Conservation (phyloP, 2,888 invertebrate genomes). For the Cephus pulcher region DNA sequence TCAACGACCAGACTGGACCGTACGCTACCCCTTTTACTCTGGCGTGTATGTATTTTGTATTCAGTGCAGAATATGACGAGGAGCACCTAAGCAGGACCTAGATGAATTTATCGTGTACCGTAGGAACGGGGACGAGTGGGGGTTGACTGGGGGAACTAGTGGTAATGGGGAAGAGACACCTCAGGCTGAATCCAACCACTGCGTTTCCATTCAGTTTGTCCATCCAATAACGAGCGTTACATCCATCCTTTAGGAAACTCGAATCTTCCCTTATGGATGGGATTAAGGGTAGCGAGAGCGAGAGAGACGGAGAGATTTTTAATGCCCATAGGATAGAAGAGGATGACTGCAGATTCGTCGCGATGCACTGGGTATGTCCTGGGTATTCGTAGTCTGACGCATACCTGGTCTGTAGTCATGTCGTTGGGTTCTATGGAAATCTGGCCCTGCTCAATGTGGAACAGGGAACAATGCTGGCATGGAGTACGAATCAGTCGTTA, state of each 20-base stretch:
- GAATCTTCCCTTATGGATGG: not conserved
- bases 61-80: not conserved
- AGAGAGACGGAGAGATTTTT: not conserved
- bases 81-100: not conserved
- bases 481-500: not conserved
- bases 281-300: not conserved
- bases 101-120: not conserved
- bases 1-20: too few relatives aligned
- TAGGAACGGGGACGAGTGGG: not conserved
- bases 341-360: not conserved
- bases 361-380: too few relatives aligned
- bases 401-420: not conserved
- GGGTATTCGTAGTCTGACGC: not conserved
- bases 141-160: not conserved
- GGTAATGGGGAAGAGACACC: not conserved
- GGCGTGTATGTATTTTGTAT: not conserved
- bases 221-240: constrained; percentile 20
- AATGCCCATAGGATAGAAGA: not conserved
- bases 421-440: not conserved
- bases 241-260: not conserved
- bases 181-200: constrained; percentile 11
- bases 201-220: constrained; percentile 19
- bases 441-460: not conserved
- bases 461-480: not conserved
- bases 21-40: not conserved